Percentiles rank a stretch among this genome's conserved stretches.
Conservation (phyloP, 2,888 invertebrate species). For the Rhabditophanes sp. region DNA sequence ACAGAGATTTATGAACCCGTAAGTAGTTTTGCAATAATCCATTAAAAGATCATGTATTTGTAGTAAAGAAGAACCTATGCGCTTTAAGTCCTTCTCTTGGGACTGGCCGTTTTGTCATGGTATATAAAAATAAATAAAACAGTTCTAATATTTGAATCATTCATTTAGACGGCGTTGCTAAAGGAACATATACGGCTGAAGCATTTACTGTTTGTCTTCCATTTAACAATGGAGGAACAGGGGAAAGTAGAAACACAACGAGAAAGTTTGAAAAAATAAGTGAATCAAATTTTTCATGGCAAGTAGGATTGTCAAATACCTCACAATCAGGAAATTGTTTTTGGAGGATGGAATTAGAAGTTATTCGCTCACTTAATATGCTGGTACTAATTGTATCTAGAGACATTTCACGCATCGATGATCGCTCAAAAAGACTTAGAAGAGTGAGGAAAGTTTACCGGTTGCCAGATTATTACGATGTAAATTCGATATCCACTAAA, state of each 20-base stretch:
- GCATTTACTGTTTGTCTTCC: constrained; percentile 36
- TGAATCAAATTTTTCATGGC: constrained; percentile 33
- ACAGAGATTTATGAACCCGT: too few species aligned
- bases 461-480: constrained; percentile 33
- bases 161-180: constrained; percentile 23
- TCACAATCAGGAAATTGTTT: constrained; percentile 28
- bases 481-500: constrained; percentile 26
- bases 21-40: too few species aligned
- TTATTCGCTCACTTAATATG: constrained; percentile 26
- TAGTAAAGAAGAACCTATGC: too few species aligned
- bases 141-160: not conserved
- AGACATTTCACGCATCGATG: constrained; percentile 31
- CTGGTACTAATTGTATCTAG: constrained; percentile 34
- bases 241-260: constrained; percentile 35
- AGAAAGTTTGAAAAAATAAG: constrained; percentile 35
- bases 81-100: constrained; percentile 29
- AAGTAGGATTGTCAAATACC: constrained; percentile 27
- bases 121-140: not conserved
- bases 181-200: constrained; percentile 32
- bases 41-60: too few species aligned
- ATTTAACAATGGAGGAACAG: constrained; percentile 38
- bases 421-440: constrained; percentile 32
- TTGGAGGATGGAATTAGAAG: constrained; percentile 35
- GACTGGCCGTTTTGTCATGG: constrained; percentile 37
- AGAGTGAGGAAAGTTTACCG: constrained; percentile 34